Conservation (phyloP, 1,140 invertebrate genomes). For the Octopus bimaculoides region DNA sequence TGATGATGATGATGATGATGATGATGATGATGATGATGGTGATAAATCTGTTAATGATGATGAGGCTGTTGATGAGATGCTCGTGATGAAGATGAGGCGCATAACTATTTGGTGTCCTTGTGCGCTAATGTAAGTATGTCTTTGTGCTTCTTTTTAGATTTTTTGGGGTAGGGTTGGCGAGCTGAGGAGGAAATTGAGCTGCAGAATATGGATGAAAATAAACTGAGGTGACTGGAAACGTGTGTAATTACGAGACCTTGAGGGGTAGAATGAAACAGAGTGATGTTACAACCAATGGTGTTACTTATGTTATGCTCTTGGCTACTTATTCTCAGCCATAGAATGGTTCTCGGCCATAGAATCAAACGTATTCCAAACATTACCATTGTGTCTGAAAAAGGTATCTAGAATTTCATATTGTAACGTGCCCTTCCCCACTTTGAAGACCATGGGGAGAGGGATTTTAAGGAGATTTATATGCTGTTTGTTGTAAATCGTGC, state of each 20-base stretch:
- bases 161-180: background rate
- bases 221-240: background rate
- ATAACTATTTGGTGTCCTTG: background rate
- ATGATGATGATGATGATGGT: background rate
- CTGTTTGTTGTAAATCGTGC: no score
- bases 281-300: no score
- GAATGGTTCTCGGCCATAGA: no score
- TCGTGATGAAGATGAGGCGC: background rate
- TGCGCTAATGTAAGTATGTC: background rate
- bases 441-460: no score
- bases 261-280: background rate
- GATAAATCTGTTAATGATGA: background rate
- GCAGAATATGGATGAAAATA: background rate
- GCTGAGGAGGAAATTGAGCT: background rate
- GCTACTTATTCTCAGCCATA: no score
- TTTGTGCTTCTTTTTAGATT: no score
- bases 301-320: no score
- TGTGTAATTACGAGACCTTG: background rate
- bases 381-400: no score
- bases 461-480: no score
- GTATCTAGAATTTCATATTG: no score
- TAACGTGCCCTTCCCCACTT: no score
- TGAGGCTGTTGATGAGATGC: background rate
- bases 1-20: background rate
- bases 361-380: no score